Evolutionary conservation across 2,888 invertebrate genomes (phyloP), one percentile per base, ranked within the genome.

Genomic region (Myopa tessellatipennis): DNA sequence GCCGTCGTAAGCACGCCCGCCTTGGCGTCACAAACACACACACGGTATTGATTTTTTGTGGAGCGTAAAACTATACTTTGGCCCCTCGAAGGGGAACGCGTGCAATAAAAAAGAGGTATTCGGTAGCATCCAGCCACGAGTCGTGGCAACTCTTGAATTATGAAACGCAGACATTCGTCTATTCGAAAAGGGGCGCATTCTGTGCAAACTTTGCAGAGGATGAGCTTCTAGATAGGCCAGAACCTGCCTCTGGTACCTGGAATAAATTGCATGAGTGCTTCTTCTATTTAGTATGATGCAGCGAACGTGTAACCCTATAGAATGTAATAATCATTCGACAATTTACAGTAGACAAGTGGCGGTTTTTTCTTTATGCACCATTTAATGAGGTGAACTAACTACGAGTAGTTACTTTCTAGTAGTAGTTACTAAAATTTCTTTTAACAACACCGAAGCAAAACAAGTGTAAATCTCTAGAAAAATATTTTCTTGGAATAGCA

Each of bases 41-140:
- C 14, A 61, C 3, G 18, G 63, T 45, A 73, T 73, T 73, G 73
- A 73, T 73, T 73, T 73, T 73, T 70, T 55, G 3, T 65, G 16
- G 55, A 55, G 55, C 16, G 5, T n/a, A 55, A n/a, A 55, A n/a
- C 26, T 55, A n/a, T 55, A 55, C 55, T 26, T 18, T n/a, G 4
- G 8, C 61, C 16, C 4, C 36, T 63, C 36, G 16, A 55, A 50
- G 38, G 58, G 34, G 18, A 70, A 70, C 18, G 40, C 40, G 40
- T 16, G 67, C 38, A 67, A 67, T 36, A 40, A 38, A 36, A 26
- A 67, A 40, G 10, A 67, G 40, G 67, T 55, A 55, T 38, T 34
- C 67, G 36, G 67, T 40, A 36, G 55, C 34, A 52, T 26, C 26
- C 36, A 52, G 36, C 72, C 38, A 18, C 60, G 14, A 14, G 55